Evolutionary conservation across 2,113 vertebrate genomes (phyloP), one percentile per base, ranked within the genome.

Genomic region (Speoplatyrhinus poulsoni): DNA sequence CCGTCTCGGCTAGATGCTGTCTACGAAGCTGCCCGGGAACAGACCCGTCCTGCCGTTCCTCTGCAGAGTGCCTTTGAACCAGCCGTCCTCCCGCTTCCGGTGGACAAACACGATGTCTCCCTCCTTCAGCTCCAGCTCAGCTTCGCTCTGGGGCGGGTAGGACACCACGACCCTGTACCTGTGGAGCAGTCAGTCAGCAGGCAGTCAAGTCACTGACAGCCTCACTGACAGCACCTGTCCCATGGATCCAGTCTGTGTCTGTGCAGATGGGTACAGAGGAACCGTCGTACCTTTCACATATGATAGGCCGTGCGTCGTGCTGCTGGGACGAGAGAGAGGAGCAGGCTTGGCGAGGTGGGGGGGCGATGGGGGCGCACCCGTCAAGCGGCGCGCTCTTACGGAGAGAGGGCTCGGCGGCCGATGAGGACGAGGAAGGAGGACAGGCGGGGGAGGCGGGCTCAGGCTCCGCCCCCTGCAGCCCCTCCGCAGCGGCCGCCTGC

Each of bases 61-160:
- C 64, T 99, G 98, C 66, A 99, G 93, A 0, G 98, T 99, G 81
- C 98, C 98, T 93, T 99, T 99, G 89, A 98, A 99, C 98, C 98
- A 99, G 89, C 98, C 98, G 19, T 99, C 98, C 74, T 98, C 98
- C 1, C 96, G 88, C 65, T 99, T 99, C 82, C 95, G 95, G 91
- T 99, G 97, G 19, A 99, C 97, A 60, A 99, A 99, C 82, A 99
- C 98, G 60, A 98, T 93, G 85, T 99, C 97, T n/a, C 98, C 98
- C 89, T 99, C 98, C 87, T 98, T 99, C 19, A 99, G 96, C 84
- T 99, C 98, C 85, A 99, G 95, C 90, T 99, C 98, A 0, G 97
- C 97, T 90, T 98, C 98, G 0, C 98, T 99, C 90, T 99, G 98
- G 8, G 98, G 96, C 74, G 98, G 98, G 74, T 99, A 99, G 9